Evolutionary conservation across 2,113 vertebrate species (phyloP), one percentile per base, ranked within the genome.

Genomic region (Dipodomys merriami): DNA sequence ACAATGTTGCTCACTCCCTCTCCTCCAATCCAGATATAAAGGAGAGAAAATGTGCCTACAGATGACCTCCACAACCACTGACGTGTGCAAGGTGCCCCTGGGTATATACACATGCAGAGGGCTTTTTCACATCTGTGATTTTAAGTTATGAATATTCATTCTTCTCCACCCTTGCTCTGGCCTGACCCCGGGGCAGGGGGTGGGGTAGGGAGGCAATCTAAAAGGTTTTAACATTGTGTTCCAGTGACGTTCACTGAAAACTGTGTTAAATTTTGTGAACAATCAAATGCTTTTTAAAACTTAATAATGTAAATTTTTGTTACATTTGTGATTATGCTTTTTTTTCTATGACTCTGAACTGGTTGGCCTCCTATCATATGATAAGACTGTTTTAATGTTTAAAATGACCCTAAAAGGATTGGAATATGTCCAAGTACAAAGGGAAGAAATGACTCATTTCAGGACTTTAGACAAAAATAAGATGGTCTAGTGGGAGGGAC

Each of bases 361-460:
- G 33, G 82, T 92, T 93, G 73, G 53, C 29, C 20, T 88, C 39
- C 15, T 86, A 72, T 30, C 25, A 46, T 80, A 76, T 68, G 73
- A 94, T 53, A 53, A 25, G 57, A 62, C 57, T 79, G 35, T 86
- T 83, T 69, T 84, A 57, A 16, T 49, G 39, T 57, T 91, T 83
- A 89, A 93, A 86, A 94, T 83, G 60, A 23, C 18, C 80, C 74
- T 69, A 78, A 69, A 82, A 68, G 73, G 57, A 53, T 72, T 88
- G 88, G 25, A 90, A 67, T 73, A 65, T 86, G 73, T 69, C 49
- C 68, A 89, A 60, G 19, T 29, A 49, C 71, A 64, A 89, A 89
- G 29, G 71, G 72, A 74, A 95, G 60, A 83, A 93, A 91, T 86
- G 65, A 77, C 76, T 96, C 76, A 95, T 57, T 64, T 86, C 9